Percentiles rank a stretch among this genome's conserved stretches.
These are phyloP conservation scores for Dendrolimus punctatus DNA, from an alignment of 1,140 invertebrate genomes.

Conservation along the genomic window DNA sequence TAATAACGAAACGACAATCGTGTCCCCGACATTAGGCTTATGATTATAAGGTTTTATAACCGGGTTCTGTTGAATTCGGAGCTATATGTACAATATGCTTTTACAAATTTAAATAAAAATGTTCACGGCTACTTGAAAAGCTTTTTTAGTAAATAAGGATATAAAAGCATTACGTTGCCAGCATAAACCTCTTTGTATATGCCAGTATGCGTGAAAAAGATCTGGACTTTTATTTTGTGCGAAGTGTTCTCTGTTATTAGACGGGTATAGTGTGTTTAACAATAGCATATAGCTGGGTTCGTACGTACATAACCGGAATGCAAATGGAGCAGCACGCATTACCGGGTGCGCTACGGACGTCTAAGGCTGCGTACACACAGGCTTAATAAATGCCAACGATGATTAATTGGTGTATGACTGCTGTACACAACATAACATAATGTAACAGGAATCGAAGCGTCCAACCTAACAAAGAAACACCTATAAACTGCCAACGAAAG, in stretches of 20 bases:
- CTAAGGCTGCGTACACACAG: constrained; percentile 1
- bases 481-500: too few species aligned
- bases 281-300: constrained; percentile 5
- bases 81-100: too few species aligned
- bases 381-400: constrained; percentile 10
- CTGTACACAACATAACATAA: constrained; percentile 13
- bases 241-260: neutral
- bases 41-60: too few species aligned
- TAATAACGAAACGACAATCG: constrained; percentile 16
- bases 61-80: too few species aligned
- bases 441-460: too few species aligned
- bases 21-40: neutral
- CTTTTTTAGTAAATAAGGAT: too few species aligned
- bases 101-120: too few species aligned
- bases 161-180: too few species aligned
- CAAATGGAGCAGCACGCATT: constrained; percentile 14
- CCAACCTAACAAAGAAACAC: too few species aligned
- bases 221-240: constrained; percentile 7
- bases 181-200: neutral
- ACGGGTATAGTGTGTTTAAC: constrained; percentile 2
- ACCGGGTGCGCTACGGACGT: constrained; percentile 10
- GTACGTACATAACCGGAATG: constrained; percentile 12
- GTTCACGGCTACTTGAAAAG: too few species aligned
- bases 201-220: constrained; percentile 8
- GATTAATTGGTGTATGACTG: constrained; percentile 9